Evolutionary conservation across 2,797 vertebrate species (phyloP).

Genomic region (Emys orbicularis): DNA sequence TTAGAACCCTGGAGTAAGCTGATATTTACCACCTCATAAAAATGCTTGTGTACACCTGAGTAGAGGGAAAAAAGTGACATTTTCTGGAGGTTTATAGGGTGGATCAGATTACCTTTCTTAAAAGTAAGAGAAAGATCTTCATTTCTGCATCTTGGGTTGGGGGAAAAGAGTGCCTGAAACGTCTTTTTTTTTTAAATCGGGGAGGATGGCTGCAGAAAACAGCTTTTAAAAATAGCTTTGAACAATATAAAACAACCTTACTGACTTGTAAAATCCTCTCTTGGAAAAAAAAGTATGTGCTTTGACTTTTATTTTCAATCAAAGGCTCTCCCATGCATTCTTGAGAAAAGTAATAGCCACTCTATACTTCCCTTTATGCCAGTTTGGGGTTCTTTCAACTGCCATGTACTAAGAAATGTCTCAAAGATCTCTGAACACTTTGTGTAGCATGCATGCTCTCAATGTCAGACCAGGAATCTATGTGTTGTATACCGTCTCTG

Average conservation of each 20-base stretch:
- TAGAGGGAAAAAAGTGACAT: conserved; percentile 72
- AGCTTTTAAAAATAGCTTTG: background rate
- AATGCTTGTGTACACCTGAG: conserved; percentile 76
- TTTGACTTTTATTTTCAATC: background rate
- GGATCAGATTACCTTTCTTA: conserved; percentile 68
- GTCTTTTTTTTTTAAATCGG: background rate
- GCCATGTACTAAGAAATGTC: background rate
- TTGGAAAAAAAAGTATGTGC: background rate
- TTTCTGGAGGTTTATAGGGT: conserved; percentile 71
- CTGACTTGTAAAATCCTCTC: background rate
- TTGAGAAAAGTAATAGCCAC: background rate
- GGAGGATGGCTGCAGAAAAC: background rate
- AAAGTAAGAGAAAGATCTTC: conserved; percentile 68
- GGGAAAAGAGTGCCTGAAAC: conserved; percentile 7
- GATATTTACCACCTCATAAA: conserved; percentile 85
- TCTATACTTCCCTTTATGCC: background rate
- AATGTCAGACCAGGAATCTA: background rate
- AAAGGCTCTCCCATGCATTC: background rate
- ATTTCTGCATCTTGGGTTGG: conserved; percentile 24
- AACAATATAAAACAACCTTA: background rate
- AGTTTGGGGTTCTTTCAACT: conserved; percentile 3
- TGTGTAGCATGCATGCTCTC: background rate
- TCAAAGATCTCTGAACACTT: background rate
- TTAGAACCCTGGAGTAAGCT: conserved; percentile 76
- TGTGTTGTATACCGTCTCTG: background rate